Evolutionary conservation across 92 coral and sea anemone species (phyloP).

Genomic region (Ricordea florida): DNA sequence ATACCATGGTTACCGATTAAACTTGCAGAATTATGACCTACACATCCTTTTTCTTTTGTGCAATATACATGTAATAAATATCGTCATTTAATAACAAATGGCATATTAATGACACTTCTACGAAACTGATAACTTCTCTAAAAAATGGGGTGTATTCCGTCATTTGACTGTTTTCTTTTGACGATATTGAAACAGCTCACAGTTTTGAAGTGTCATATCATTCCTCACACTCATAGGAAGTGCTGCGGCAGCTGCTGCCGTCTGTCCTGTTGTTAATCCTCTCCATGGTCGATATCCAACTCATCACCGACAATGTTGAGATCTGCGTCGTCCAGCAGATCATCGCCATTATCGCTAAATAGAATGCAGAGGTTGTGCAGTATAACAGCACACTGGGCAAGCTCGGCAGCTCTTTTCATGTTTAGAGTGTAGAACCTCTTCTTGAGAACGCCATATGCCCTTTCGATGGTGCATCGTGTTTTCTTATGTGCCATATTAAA

Average conservation of each 20-base stretch:
- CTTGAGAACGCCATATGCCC: conserved; percentile 26
- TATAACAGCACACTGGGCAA: conserved; percentile 41
- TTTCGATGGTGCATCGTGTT: conserved; percentile 33
- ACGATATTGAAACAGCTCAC: too few relatives aligned
- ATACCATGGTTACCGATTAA: conserved; percentile 1
- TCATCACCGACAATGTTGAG: conserved; percentile 13
- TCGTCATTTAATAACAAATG: neutral
- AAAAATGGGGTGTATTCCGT: too few relatives aligned
- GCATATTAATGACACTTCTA: too few relatives aligned
- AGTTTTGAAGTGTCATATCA: too few relatives aligned
- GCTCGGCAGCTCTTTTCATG: conserved; percentile 37
- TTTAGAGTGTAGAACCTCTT: conserved; percentile 14
- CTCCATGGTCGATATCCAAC: conserved; percentile 22
- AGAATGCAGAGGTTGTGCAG: conserved; percentile 40
- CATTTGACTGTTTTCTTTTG: too few relatives aligned
- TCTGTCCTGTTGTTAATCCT: neutral
- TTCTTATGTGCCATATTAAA: conserved; percentile 37
- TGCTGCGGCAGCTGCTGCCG: conserved; percentile 30
- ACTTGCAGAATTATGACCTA: conserved; percentile 1
- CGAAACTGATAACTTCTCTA: too few relatives aligned
- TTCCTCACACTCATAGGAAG: too few relatives aligned
- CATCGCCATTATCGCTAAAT: conserved; percentile 43
- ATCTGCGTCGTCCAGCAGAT: conserved; percentile 36
- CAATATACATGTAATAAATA: neutral
- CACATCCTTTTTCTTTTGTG: conserved; percentile 8